Evolutionary conservation across 2,888 invertebrate genomes (phyloP), one percentile per base, ranked within the genome.

Genomic region (Pinctada fucata): DNA sequence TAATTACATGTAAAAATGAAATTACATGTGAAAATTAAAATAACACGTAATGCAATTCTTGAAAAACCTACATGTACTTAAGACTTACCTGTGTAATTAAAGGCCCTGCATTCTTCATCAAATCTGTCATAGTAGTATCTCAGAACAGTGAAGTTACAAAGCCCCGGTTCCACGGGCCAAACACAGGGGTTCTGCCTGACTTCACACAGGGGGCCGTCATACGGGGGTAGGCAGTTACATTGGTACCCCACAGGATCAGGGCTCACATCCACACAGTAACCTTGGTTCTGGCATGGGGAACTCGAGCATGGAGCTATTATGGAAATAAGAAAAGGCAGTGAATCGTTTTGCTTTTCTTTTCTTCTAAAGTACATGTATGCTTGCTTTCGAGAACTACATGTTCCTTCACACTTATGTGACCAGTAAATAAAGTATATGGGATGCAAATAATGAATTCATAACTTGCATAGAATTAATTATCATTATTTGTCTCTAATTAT

Each of bases 101-200:
- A 90, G 45, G 86, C 84, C 64, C 85, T 83, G 81, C 90, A 90
- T 73, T 86, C 82, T 77, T 89, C 88, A n/a, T 83, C 79, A 68
- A 86, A 81, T 58, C 85, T 84, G 76, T 90, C 89, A 82, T 89
- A 90, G 81, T 88, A 90, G 73, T 83, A 90, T 70, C 89, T 76
- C 6, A 82, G 72, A 13, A 89, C 83, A 50, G 83, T 83, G 73
- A 86, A 83, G 77, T 85, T 82, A 83, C 90, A 90, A 75, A 81
- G 83, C 4, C 90, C 90, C 8, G 84, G 84, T 49, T 89, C 88
- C 10, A 79, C 81, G 8, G 88, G 89, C 87, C 88, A 89, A 4
- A 88, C 87, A 82, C 88, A 88, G 6, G 90, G 90, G 81, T 90
- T 90, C 72, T 85, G 85, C 72, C 88, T 81, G 16, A 80, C 74